Evolutionary conservation across 2,888 invertebrate species (phyloP), one percentile per base, ranked within the genome.

Genomic region (Chironomus riparius): DNA sequence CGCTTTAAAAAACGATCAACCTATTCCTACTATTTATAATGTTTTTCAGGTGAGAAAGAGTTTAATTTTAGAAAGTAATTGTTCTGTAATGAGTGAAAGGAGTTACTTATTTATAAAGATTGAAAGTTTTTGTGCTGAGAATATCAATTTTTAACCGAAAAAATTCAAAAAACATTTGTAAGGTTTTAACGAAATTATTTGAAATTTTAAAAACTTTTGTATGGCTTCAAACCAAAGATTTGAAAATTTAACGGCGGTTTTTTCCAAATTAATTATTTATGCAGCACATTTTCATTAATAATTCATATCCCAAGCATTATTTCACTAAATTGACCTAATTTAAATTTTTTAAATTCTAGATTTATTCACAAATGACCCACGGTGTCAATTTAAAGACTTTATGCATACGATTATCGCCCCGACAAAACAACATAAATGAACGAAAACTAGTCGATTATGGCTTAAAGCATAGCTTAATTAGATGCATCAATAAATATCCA

Each of bases 361-460:
- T 92, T 79, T 92, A 90, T 80, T 88, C 90, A 18, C 87, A 88
- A 5, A 88, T 92, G 88, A 88, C 88, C 6, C 87, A 90, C 77
- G 91, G 91, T 4, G 88, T 90, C 0, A 91, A 90, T 0, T 85
- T 92, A 12, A 86, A 88, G 78, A 90, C 91, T 78, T 84, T 92
- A 6, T 92, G 92, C 80, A 82, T 88, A 76, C 85, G 91, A 50
- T 86, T 87, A 77, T 90, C 89, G 82, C 91, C 92, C 1, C 87
- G 89, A 78, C 80, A 84, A 76, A 80, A 82, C 77, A 84, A 84
- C 76, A 84, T 84, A 50, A 84, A 84, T 77, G 84, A 84, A 76
- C 82, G 88, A 0, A 86, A 87, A 12, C 83, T 89, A 38, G 86
- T 89, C 0, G 86, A 87, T 13, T 89, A 87, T 79, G 88, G 89